These are phyloP conservation scores for Ennomos quercinarius DNA, from an alignment of 2,888 invertebrate genomes.

Conservation along the genomic window DNA sequence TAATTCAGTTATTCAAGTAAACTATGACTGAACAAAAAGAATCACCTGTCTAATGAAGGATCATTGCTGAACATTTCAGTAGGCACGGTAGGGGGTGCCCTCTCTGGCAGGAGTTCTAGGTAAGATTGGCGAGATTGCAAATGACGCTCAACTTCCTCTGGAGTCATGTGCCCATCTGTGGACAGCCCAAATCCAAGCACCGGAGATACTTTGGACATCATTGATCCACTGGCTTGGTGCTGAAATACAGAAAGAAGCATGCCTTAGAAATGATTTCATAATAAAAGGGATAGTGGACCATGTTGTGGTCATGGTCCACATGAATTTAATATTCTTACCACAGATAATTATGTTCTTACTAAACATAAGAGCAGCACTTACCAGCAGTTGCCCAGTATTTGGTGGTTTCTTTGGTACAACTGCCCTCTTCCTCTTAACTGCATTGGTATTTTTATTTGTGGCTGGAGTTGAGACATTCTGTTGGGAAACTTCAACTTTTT, in stretches of 20 bases:
- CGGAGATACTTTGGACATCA: slow-evolving; percentile 85
- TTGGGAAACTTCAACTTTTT: slow-evolving; percentile 78
- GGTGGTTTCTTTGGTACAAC: slow-evolving; percentile 75
- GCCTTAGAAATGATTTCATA: too few species aligned
- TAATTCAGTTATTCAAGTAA: too few species aligned
- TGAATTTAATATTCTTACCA: too few species aligned
- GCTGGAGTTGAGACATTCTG: slow-evolving; percentile 61
- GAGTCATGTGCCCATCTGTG: slow-evolving; percentile 93
- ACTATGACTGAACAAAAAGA: slow-evolving; percentile 8
- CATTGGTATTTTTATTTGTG: slow-evolving; percentile 65
- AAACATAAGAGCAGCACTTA: slow-evolving; percentile 55
- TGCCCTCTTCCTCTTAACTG: slow-evolving; percentile 76
- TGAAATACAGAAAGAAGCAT: slow-evolving; percentile 49
- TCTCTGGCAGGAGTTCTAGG: slow-evolving; percentile 92
- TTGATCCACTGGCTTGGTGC: slow-evolving; percentile 81
- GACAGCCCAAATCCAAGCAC: slow-evolving; percentile 71
- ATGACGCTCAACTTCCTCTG: slow-evolving; percentile 96
- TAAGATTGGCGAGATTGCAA: slow-evolving; percentile 93
- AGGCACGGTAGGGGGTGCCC: slow-evolving; percentile 95
- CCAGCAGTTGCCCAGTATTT: slow-evolving; percentile 66
- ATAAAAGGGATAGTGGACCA: too few species aligned
- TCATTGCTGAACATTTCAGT: slow-evolving; percentile 98
- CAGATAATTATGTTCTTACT: background rate
- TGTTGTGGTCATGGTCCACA: too few species aligned
- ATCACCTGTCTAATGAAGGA: slow-evolving; percentile 92